Evolutionary conservation across 2,888 invertebrate species (phyloP), one percentile per base, ranked within the genome.

Genomic region (Charanyca ferruginea): DNA sequence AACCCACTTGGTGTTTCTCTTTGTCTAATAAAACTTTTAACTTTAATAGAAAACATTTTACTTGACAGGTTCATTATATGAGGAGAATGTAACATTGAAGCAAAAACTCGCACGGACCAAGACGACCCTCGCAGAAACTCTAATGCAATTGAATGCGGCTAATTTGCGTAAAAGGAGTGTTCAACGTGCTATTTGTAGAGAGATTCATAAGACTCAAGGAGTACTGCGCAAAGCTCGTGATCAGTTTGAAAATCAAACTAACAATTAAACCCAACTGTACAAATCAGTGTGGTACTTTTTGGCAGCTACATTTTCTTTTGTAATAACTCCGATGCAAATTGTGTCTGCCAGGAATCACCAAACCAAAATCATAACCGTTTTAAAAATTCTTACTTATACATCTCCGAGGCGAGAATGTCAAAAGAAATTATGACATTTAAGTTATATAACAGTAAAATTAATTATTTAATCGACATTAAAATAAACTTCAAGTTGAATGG

Each of bases 81-180:
- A 94, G 85, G 98, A 98, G 92, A 98, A 98, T 87, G 94, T 96
- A 71, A 97, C 97, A 57, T 90, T 98, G 77, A 97, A 97, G 85
- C 96, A 96, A 79, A 97, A 97, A 90, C 91, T 98, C 76, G 95
- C 96, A 71, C 96, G 97, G 88, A 97, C 97, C 18, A 97, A 97
- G 85, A 96, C 97, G 66, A 97, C 97, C 32, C 96, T 98, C 66
- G 97, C 98, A 85, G 97, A 97, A 81, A 98, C 98, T 7, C 96
- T 97, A 77, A 96, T 97, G 65, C 97, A 98, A 88, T 93, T 98
- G 55, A 97, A 97, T 79, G 96, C 97, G 16, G 97, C 98, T 52
- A 98, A 98, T 90, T 96, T 97, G 90, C 97, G 97, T 80, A 98
- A 98, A 90, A 97, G 97, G 86, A 97, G 97, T 90, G 97, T 98